Base-by-base conservation (phyloP, 2,113 vertebrate genomes). In the Caranx melampygus region DNA sequence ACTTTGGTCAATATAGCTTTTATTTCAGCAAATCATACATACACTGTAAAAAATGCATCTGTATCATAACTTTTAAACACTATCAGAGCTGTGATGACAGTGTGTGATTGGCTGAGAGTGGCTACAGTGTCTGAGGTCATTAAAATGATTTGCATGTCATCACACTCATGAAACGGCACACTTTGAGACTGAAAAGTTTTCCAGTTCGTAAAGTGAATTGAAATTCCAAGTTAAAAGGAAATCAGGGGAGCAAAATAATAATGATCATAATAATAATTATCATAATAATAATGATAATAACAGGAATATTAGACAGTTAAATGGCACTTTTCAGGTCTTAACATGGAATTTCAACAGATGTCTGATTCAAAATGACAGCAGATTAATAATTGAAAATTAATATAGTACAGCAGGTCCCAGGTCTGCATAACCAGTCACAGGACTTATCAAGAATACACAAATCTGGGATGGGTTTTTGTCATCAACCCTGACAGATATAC, bases 21-120 rank as follows among this genome's bases (percentile, higher is more conserved):
- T 97, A 97, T 99, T 99, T 94, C 96, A 96, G 95, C 95, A 98
- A 99, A 97, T 95, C 95, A 96, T 97, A 97, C 95, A 96, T 95
- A 96, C 96, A 97, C 95, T 91, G 95, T 97, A 97, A 97, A 97
- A 97, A 97, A 97, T 89, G 92, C 91, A 94, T 94, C 92, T 95
- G 87, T 89, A 88, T 91, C 83, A 88, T 90, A 85, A 91, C 81
- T 88, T 90, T 90, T 67, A 72, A 90, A 90, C 79, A 54, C 85
- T 85, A 90, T 83, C 82, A 77, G 86, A 90, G 86, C 81, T 82
- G 87, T 86, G 83, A 87, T 81, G 88, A 91, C 81, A 84, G 89
- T 78, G 79, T 84, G 90, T 72, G 87, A 87, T 77, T 88, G 85
- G 87, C 80, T 85, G 65, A 84, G 84, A 86, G 90, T 87, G 88